Evolutionary conservation across 2,113 vertebrate genomes (phyloP).

Genomic region (Tenebrosternarchus preto): DNA sequence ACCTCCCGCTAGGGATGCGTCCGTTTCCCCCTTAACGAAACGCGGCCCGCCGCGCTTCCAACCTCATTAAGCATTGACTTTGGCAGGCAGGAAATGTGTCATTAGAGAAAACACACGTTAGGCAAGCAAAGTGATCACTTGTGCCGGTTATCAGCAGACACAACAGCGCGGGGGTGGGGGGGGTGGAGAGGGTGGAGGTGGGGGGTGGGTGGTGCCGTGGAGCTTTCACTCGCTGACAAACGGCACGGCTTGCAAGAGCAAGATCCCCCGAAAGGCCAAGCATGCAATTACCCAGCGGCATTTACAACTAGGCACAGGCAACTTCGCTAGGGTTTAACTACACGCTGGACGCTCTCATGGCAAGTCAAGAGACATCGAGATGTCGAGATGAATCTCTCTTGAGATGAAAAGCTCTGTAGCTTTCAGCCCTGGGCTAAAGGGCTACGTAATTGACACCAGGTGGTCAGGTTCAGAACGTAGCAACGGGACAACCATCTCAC

Average conservation of each 20-base stretch:
- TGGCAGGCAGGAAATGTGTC: slow-evolving; percentile 55
- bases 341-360: background rate
- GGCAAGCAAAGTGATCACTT: slow-evolving; percentile 52
- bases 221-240: slow-evolving; percentile 42
- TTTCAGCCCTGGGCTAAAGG: slow-evolving; percentile 1
- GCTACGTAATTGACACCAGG: background rate
- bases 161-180: slow-evolving; percentile 19
- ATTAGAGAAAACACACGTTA: slow-evolving; percentile 60
- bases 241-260: slow-evolving; percentile 19
- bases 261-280: background rate
- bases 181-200: slow-evolving; percentile 11
- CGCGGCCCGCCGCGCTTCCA: slow-evolving; percentile 40
- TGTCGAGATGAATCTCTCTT: background rate
- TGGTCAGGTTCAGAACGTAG: background rate
- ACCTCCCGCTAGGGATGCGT: too few relatives aligned
- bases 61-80: slow-evolving; percentile 57
- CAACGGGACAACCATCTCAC: slow-evolving; percentile 60
- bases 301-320: slow-evolving; percentile 9
- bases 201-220: slow-evolving; percentile 2
- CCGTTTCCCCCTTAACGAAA: slow-evolving; percentile 33
- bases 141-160: slow-evolving; percentile 48
- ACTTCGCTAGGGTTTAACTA: background rate
- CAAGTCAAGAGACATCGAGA: background rate
- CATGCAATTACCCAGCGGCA: background rate
- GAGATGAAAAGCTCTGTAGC: background rate